Conservation (phyloP, 1,140 invertebrate species). For the Centruroides vittatus region DNA sequence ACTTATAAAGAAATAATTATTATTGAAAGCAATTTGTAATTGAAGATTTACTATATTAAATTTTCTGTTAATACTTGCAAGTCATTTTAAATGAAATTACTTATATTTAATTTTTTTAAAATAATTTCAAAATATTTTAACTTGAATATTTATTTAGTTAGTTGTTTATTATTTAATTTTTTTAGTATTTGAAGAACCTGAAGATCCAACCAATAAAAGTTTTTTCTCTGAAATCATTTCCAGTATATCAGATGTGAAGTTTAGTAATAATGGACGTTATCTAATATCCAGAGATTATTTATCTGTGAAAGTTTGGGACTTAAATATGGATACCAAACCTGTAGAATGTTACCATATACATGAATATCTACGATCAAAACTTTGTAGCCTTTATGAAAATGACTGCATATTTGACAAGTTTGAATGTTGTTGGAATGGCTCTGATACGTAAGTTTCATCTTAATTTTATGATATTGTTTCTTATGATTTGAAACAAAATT, state of each 20-base stretch:
- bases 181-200: slow-evolving; percentile 92
- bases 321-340: slow-evolving; percentile 97
- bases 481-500: too few species aligned
- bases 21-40: too few species aligned
- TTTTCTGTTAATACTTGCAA: too few species aligned
- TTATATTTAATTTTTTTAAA: too few species aligned
- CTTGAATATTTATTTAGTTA: too few species aligned
- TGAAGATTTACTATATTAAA: too few species aligned
- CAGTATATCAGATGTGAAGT: slow-evolving; percentile 97
- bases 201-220: slow-evolving; percentile 88
- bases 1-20: too few species aligned
- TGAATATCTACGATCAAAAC: slow-evolving; percentile 93
- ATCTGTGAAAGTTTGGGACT: slow-evolving; percentile 99
- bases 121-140: too few species aligned
- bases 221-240: slow-evolving; percentile 99
- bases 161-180: neutral
- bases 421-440: slow-evolving; percentile 98
- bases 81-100: too few species aligned
- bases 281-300: slow-evolving; percentile 99
- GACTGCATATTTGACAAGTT: slow-evolving; percentile 99
- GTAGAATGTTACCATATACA: slow-evolving; percentile 98
- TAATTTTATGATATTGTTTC: neutral
- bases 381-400: slow-evolving; percentile 98
- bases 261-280: slow-evolving; percentile 95
- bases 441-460: slow-evolving; percentile 54